A percentile compares a stretch with the other conserved stretches of the same genome.
Evolutionary conservation across 2,888 invertebrate species (phyloP).

Genomic region (Osmoderma eremita): DNA sequence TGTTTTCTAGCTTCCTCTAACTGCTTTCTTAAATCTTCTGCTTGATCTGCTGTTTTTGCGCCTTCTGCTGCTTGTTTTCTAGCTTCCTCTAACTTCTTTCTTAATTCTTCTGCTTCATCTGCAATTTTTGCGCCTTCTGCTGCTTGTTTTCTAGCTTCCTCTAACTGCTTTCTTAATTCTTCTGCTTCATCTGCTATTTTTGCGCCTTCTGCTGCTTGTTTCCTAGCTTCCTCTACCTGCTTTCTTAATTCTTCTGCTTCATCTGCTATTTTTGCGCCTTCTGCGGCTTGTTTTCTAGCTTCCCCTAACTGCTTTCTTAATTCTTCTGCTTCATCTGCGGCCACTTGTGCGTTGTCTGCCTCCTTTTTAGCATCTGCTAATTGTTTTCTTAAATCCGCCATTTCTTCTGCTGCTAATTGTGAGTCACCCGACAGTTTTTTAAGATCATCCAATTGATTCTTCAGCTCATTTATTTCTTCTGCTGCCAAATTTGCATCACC

Average conservation of each 20-base stretch:
- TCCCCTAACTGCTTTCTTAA: conserved; percentile 19
- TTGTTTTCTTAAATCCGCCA: conserved; percentile 1
- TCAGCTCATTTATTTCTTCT: too few species aligned
- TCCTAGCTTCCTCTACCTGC: conserved; percentile 25
- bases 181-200: background rate
- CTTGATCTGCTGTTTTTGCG: background rate
- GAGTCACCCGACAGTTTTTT: background rate
- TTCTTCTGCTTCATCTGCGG: background rate
- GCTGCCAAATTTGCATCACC: background rate
- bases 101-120: background rate
- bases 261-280: too few species aligned
- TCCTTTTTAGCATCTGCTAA: conserved; percentile 19
- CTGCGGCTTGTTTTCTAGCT: too few species aligned
- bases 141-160: too few species aligned
- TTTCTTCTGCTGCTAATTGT: conserved; percentile 1
- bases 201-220: background rate
- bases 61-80: too few species aligned
- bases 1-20: background rate
- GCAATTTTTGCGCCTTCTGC: background rate
- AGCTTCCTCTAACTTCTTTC: conserved; percentile 28
- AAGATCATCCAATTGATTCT: too few species aligned
- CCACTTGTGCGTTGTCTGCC: too few species aligned
- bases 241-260: conserved; percentile 15
- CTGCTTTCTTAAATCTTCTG: conserved; percentile 30
- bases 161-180: conserved; percentile 28